These are phyloP conservation scores for Amphiura filiformis DNA, from an alignment of 35 echinoderm and acorn worm genomes.

Conservation along the genomic window DNA sequence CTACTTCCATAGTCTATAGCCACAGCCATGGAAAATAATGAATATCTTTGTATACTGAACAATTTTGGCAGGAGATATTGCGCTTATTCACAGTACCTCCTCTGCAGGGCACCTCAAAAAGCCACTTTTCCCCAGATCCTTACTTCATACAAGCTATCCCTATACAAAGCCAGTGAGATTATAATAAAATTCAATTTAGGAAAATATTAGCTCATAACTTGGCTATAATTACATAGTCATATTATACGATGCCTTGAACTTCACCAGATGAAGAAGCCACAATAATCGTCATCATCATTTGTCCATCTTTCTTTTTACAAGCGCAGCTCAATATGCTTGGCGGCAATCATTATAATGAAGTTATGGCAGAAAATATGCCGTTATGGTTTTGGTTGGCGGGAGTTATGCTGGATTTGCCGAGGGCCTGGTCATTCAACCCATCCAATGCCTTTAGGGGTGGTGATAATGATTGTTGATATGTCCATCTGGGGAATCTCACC, in stretches of 20 bases:
- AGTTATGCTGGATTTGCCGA: background rate
- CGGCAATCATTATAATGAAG: conserved; percentile 1
- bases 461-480: background rate
- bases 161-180: background rate
- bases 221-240: background rate
- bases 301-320: background rate
- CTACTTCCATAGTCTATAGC: too few species aligned
- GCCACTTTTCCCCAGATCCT: too few species aligned
- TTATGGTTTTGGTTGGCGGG: background rate
- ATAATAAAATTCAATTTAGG: background rate
- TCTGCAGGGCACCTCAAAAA: too few species aligned
- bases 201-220: background rate
- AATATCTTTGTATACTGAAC: too few species aligned
- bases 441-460: background rate
- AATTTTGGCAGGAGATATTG: too few species aligned
- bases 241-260: too few species aligned
- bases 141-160: too few species aligned
- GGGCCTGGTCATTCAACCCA: background rate
- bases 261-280: too few species aligned
- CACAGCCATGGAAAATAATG: too few species aligned
- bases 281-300: too few species aligned
- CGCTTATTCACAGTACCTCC: too few species aligned
- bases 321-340: background rate
- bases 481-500: background rate
- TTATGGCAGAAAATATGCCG: background rate